A percentile compares a stretch with the other conserved stretches of the same genome.
Evolutionary conservation across 2,113 vertebrate genomes (phyloP).

Genomic region (Heterotilapia buettikoferi): DNA sequence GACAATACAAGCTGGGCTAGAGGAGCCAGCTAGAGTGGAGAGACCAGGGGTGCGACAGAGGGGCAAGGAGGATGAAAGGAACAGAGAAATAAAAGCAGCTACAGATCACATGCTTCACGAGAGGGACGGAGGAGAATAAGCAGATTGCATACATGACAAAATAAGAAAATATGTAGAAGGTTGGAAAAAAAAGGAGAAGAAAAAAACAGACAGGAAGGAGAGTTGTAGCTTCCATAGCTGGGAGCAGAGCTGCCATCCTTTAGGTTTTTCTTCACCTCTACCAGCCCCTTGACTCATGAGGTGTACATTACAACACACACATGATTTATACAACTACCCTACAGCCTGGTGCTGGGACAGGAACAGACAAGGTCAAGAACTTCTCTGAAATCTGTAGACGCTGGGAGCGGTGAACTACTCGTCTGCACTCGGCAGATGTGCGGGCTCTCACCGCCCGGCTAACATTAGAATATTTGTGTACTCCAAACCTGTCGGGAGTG

Average conservation of each 20-base stretch:
- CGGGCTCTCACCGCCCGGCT: not conserved
- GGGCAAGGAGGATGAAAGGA: not conserved
- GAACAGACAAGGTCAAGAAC: conserved; percentile 39
- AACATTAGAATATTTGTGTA: conserved; percentile 6
- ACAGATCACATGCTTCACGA: not conserved
- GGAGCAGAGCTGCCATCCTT: conserved; percentile 14
- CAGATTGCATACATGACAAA: not conserved
- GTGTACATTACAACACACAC: conserved; percentile 6
- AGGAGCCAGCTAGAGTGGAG: not conserved
- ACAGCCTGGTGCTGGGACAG: conserved; percentile 2
- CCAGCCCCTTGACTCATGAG: conserved; percentile 9
- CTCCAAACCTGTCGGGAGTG: not conserved
- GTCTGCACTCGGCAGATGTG: not conserved
- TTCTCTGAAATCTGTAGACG: not conserved
- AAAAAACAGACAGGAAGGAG: not conserved
- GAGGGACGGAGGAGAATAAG: not conserved
- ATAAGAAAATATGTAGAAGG: not conserved
- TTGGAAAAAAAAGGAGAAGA: not conserved
- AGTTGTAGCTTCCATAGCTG: not conserved
- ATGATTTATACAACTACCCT: not conserved
- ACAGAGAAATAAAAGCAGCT: not conserved
- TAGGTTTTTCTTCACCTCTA: conserved; percentile 30
- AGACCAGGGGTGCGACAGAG: not conserved
- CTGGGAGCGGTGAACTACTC: not conserved
- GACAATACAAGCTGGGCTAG: conserved; percentile 1